These are phyloP conservation scores for Mormoops blainvillei DNA, from an alignment of 2,113 vertebrate genomes.

Conservation along the genomic window DNA sequence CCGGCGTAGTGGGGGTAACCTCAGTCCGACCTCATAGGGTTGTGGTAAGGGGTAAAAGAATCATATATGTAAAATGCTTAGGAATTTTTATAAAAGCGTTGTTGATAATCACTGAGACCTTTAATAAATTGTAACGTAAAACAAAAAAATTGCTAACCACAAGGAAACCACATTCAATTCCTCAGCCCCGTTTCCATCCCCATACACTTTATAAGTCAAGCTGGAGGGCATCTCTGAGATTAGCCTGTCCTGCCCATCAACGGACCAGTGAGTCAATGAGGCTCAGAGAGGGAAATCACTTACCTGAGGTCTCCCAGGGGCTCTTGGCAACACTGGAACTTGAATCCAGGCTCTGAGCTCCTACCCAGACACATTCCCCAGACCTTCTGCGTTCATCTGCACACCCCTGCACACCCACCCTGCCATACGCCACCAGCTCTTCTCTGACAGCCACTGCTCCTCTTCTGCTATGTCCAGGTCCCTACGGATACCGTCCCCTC, in stretches of 20 bases:
- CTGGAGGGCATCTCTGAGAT: background rate
- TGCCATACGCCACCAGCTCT: accelerated
- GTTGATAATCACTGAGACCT: background rate
- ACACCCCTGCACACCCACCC: background rate
- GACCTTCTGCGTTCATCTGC: background rate
- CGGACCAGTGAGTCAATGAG: background rate
- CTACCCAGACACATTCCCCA: background rate
- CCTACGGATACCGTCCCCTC: background rate
- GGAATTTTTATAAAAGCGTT: background rate
- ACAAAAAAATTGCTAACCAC: background rate
- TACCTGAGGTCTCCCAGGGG: background rate
- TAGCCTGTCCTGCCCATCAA: background rate
- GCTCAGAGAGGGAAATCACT: background rate
- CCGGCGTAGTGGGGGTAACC: background rate
- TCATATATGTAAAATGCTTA: background rate
- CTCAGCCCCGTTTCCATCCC: background rate
- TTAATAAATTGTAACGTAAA: background rate
- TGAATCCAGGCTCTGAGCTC: background rate
- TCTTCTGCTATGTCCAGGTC: background rate
- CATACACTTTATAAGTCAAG: background rate
- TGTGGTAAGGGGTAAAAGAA: background rate
- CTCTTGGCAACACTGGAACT: background rate
- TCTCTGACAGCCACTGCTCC: background rate
- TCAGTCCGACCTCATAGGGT: background rate
- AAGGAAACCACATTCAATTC: background rate